These are phyloP conservation scores for Nudaria mundana DNA, from an alignment of 2,888 invertebrate species.

Conservation along the genomic window DNA sequence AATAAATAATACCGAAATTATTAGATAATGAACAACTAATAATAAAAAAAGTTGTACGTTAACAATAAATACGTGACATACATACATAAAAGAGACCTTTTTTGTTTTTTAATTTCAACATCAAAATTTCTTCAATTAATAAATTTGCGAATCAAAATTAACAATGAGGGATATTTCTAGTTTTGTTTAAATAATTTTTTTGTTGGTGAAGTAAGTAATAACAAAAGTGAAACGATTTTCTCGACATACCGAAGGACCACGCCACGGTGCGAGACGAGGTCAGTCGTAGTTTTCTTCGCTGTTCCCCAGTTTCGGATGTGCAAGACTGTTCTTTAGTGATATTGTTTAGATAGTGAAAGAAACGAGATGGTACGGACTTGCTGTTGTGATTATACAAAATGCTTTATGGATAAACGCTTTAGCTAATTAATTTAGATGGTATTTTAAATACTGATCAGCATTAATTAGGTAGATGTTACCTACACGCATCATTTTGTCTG, in stretches of 20 bases:
- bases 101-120: neutral
- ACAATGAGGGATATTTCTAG: constrained; percentile 15
- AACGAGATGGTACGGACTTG: constrained; percentile 65
- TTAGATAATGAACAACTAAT: no score
- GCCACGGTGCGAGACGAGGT: constrained; percentile 67
- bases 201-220: constrained; percentile 25
- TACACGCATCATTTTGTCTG: constrained; percentile 50
- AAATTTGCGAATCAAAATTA: constrained; percentile 18
- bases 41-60: no score
- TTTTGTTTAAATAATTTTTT: no score
- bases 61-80: constrained; percentile 14
- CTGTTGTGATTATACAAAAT: constrained; percentile 77
- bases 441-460: constrained; percentile 71
- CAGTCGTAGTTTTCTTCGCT: constrained; percentile 76
- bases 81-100: constrained; percentile 1
- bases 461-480: constrained; percentile 48
- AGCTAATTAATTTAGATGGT: constrained; percentile 68
- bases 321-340: constrained; percentile 75
- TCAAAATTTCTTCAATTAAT: neutral
- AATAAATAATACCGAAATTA: constrained; percentile 28
- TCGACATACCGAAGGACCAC: constrained; percentile 55
- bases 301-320: constrained; percentile 79
- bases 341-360: constrained; percentile 74
- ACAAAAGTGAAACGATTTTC: constrained; percentile 59
- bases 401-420: constrained; percentile 78